Evolutionary conservation across 2,113 vertebrate species (phyloP), one percentile per base, ranked within the genome.

Genomic region (Sphyrna mokarran): DNA sequence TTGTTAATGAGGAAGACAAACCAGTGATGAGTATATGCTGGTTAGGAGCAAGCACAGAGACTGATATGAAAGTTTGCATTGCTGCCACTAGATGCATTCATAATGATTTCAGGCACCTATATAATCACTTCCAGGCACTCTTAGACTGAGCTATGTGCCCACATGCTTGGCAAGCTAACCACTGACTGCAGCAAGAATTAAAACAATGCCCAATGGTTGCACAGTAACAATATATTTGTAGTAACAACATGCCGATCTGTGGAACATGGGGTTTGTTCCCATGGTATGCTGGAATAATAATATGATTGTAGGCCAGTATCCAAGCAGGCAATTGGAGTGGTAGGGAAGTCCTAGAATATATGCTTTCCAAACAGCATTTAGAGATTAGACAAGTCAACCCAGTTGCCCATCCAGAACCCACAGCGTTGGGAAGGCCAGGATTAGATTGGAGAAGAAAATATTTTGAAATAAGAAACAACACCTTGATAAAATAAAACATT

Each of bases 81-180:
- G 66, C 61, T 93, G 37, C 37, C 18, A n/a, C 80, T 83, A 1
- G 80, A 22, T 83, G 80, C 40, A 37, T 37, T 80, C 37, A 80
- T 80, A 80, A 80, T 80, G n/a, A 80, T 37, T 43, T 43, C 89
- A 37, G 86, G 61, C 89, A 66, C 33, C 33, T 66, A 66, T 22
- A 66, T 66, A 93, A 66, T 43, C 89, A 66, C 61, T 93, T 93
- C n/a, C 89, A 93, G 63, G 89, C 89, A 68, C 6, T 63, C 89
- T 40, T 10, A 93, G 61, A 68, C n/a, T 14, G n/a, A 37, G n/a
- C 11, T 2, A 2, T 90, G 14, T 93, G 33, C 61, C 58, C 89
- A 66, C 9, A 37, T 29, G 29, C 37, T 83, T 66, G 89, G 61
- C 58, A 93, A 93, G 37, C 61, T 22, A 93, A 66, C 37, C 58